Conservation (phyloP, 1,140 invertebrate species). For the Wasmannia auropunctata region DNA sequence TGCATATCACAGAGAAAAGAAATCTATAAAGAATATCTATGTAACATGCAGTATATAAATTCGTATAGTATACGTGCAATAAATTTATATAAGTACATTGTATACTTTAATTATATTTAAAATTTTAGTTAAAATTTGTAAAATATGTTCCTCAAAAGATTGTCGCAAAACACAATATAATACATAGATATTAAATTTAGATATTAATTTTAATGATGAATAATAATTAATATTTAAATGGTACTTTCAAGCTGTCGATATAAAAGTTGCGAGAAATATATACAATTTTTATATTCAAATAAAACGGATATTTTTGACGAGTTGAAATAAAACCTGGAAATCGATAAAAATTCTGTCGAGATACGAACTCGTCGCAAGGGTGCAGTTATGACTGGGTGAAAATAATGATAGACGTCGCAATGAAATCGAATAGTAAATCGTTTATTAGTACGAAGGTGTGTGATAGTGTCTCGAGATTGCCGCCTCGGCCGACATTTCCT, state of each 20-base stretch:
- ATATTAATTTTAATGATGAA: neutral
- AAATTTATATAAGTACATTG: neutral
- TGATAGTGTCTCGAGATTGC: conserved; percentile 79
- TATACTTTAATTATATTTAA: neutral
- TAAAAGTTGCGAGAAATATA: neutral
- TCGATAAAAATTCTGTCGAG: neutral
- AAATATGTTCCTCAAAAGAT: neutral
- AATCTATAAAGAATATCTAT: neutral
- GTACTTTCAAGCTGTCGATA: neutral
- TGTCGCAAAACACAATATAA: neutral
- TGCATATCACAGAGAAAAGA: neutral
- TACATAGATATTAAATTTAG: neutral
- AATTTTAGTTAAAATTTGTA: neutral
- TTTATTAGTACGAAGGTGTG: conserved; percentile 82
- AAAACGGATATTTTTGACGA: neutral
- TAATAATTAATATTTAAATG: neutral
- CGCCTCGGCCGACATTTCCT: conserved; percentile 71
- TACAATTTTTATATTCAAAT: neutral
- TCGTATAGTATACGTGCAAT: neutral
- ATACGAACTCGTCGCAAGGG: neutral
- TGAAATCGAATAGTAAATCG: conserved; percentile 83
- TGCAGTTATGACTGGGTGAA: neutral
- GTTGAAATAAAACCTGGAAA: neutral
- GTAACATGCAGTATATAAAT: neutral
- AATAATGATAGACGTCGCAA: conserved; percentile 59